Percentiles rank a stretch among this genome's conserved stretches.
Conservation (phyloP, 1,140 invertebrate genomes). For the Zaprionus capensis region DNA sequence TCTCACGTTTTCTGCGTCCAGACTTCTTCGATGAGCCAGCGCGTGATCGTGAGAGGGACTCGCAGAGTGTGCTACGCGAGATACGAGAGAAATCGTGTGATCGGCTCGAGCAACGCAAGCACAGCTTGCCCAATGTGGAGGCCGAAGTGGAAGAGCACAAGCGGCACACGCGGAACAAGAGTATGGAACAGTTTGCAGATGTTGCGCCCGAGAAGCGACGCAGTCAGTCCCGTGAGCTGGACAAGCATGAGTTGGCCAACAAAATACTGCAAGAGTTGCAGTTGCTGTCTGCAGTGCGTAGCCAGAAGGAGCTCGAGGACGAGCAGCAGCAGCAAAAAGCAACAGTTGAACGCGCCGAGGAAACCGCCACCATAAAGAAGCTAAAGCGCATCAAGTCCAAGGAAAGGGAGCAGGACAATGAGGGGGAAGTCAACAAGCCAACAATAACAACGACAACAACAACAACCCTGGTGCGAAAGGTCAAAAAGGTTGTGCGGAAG, state of each 20-base stretch:
- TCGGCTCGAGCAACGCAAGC: slow-evolving; percentile 56
- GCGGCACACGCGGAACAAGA: slow-evolving; percentile 76
- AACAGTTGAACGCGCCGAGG: slow-evolving; percentile 39
- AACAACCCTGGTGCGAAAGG: slow-evolving; percentile 64
- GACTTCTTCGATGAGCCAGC: slow-evolving; percentile 90
- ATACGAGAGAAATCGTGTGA: slow-evolving; percentile 86
- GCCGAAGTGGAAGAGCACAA: slow-evolving; percentile 29
- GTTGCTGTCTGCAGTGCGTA: slow-evolving; percentile 65
- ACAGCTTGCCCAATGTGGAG: slow-evolving; percentile 69
- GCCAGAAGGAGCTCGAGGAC: slow-evolving; percentile 52
- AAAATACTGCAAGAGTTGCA: slow-evolving; percentile 81
- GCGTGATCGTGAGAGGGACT: slow-evolving; percentile 88
- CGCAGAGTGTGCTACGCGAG: slow-evolving; percentile 87
- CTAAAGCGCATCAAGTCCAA: slow-evolving; percentile 74
- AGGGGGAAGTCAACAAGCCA: slow-evolving; percentile 11
- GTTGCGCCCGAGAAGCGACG: slow-evolving; percentile 32
- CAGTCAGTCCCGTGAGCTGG: slow-evolving; percentile 66
- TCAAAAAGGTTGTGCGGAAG: slow-evolving; percentile 75
- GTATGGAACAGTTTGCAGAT: slow-evolving; percentile 66
- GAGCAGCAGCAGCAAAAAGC: neutral
- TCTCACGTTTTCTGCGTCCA: slow-evolving; percentile 90
- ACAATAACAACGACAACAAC: slow-evolving; percentile 43
- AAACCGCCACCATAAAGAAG: slow-evolving; percentile 80
- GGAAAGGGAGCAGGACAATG: slow-evolving; percentile 47
- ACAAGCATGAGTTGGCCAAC: slow-evolving; percentile 73